These are phyloP conservation scores for Calephelis perditalis DNA, from an alignment of 2,888 invertebrate species.

Conservation along the genomic window DNA sequence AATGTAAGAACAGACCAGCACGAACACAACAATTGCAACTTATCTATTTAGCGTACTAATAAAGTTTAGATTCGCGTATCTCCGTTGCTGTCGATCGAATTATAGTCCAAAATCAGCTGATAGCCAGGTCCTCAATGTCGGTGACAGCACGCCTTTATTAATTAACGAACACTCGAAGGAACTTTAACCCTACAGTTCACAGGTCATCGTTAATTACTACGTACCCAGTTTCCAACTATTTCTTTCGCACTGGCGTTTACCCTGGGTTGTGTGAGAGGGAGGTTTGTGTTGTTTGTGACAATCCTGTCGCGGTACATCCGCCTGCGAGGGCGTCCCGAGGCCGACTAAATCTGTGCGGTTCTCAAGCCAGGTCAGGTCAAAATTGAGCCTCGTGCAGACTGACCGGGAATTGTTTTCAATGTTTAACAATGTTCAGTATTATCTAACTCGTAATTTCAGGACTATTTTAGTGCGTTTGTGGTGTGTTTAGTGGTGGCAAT, in stretches of 20 bases:
- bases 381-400: conserved; percentile 44
- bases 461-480: too few species aligned
- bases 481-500: too few species aligned
- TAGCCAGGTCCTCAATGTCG: conserved; percentile 13
- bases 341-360: conserved; percentile 74
- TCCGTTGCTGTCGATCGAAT: conserved; percentile 3
- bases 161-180: conserved; percentile 29
- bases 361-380: conserved; percentile 71
- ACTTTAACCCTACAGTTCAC: conserved; percentile 38
- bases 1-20: too few species aligned
- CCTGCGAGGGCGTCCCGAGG: conserved; percentile 60
- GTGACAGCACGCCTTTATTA: conserved; percentile 20
- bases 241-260: conserved; percentile 47
- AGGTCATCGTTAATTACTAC: conserved; percentile 42
- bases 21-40: too few species aligned
- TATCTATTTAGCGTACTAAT: too few species aligned
- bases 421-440: not conserved
- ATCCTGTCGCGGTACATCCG: conserved; percentile 46
- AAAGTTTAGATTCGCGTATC: not conserved
- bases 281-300: conserved; percentile 34
- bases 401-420: conserved; percentile 22
- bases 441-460: too few species aligned
- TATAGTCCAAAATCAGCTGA: conserved; percentile 9
- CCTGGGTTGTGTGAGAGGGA: conserved; percentile 47
- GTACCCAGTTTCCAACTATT: conserved; percentile 41